A percentile compares a stretch with the other conserved stretches of the same genome.
Conservation (phyloP, 2,888 invertebrate species). For the Listrodromus nycthemerus region DNA sequence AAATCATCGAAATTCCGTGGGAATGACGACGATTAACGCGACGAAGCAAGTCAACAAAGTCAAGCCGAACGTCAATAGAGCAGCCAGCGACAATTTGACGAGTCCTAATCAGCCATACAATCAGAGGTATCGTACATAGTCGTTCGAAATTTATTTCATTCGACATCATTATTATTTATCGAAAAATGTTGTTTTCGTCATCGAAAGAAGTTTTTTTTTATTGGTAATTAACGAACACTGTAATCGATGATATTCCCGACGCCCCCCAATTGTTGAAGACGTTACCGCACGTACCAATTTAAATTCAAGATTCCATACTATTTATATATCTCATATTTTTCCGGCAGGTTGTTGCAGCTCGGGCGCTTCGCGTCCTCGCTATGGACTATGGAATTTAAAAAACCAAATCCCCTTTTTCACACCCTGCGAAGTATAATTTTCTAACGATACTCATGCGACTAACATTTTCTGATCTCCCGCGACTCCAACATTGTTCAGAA, state of each 20-base stretch:
- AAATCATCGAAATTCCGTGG: conserved; percentile 91
- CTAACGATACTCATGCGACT: too few relatives aligned
- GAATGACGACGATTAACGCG: conserved; percentile 90
- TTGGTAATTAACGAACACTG: conserved; percentile 21
- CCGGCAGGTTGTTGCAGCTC: too few relatives aligned
- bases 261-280: conserved; percentile 7
- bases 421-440: too few relatives aligned
- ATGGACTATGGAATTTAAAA: too few relatives aligned
- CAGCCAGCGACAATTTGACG: conserved; percentile 90
- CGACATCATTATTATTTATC: conserved; percentile 27
- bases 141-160: conserved; percentile 19
- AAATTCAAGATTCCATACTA: neutral
- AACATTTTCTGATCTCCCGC: too few relatives aligned
- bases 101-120: conserved; percentile 89
- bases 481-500: too few relatives aligned
- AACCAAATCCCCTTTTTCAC: too few relatives aligned
- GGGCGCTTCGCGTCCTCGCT: too few relatives aligned
- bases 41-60: conserved; percentile 95
- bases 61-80: conserved; percentile 93
- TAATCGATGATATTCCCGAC: conserved; percentile 17
- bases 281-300: neutral
- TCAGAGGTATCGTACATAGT: conserved; percentile 85
- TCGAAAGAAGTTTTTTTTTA: too few relatives aligned
- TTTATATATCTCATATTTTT: too few relatives aligned
- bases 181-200: neutral